Evolutionary conservation across 2,888 invertebrate species (phyloP).

Genomic region (Dryococelus australis): DNA sequence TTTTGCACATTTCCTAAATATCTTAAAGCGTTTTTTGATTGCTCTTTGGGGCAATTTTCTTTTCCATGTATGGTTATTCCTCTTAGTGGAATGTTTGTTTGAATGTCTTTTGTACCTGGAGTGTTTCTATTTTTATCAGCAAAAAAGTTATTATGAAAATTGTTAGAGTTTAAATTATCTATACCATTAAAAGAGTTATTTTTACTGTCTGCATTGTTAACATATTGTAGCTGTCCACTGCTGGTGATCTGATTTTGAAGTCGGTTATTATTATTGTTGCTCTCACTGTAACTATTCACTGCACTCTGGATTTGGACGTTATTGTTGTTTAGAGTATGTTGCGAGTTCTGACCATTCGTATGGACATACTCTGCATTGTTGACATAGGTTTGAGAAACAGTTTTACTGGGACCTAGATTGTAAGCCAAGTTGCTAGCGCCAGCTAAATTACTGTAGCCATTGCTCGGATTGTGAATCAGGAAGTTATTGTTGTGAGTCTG

Average conservation of each 20-base stretch:
- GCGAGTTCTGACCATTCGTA: background rate
- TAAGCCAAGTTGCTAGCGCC: background rate
- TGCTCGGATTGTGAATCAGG: background rate
- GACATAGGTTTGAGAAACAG: background rate
- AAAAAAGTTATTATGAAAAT: background rate
- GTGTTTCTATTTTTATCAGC: background rate
- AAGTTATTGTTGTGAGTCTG: background rate
- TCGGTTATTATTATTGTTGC: background rate
- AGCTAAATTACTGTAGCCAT: background rate
- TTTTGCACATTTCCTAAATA: background rate
- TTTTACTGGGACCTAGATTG: background rate
- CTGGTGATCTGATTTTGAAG: background rate
- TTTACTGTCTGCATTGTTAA: background rate
- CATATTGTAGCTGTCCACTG: background rate
- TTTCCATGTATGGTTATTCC: too few species aligned
- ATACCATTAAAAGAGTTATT: background rate
- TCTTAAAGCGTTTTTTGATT: background rate
- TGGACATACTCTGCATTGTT: background rate
- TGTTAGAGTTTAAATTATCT: background rate
- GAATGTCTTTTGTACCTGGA: too few species aligned
- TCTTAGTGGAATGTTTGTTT: too few species aligned
- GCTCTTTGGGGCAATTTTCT: too few species aligned
- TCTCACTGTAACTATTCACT: background rate
- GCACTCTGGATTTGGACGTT: background rate
- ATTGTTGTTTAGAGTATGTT: background rate